Base-by-base conservation (phyloP, 2,888 invertebrate genomes). In the Tetanocera ferruginea region DNA sequence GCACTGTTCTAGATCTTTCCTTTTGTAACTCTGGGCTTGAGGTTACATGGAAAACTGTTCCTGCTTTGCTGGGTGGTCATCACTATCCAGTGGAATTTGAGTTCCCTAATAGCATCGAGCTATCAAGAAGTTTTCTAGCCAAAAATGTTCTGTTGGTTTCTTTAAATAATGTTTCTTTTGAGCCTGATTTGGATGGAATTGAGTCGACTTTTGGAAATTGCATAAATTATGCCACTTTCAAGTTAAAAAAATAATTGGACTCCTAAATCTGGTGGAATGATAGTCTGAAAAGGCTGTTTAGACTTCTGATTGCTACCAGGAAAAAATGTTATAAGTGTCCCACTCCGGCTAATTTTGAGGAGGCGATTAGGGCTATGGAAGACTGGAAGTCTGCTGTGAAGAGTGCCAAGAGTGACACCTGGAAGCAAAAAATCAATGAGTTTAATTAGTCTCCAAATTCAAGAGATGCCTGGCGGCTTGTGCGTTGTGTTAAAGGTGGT, bases 161-260 rank as follows among this genome's bases (percentile, higher is more conserved):
- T n/a, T n/a, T n/a, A n/a, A n/a, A n/a, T n/a, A n/a, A n/a, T n/a
- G n/a, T n/a, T n/a, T n/a, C n/a, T n/a, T n/a, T n/a, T n/a, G n/a
- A n/a, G n/a, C n/a, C n/a, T n/a, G n/a, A n/a, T n/a, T n/a, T n/a
- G n/a, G n/a, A n/a, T n/a, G n/a, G n/a, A n/a, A n/a, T n/a, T n/a
- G n/a, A n/a, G n/a, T n/a, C n/a, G n/a, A n/a, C n/a, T n/a, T n/a
- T n/a, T n/a, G n/a, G n/a, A n/a, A n/a, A n/a, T n/a, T n/a, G n/a
- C n/a, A n/a, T n/a, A n/a, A n/a, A n/a, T n/a, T n/a, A n/a, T n/a
- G n/a, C n/a, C n/a, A n/a, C n/a, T n/a, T n/a, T n/a, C n/a, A n/a
- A n/a, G n/a, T n/a, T n/a, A n/a, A 91, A 28, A 37, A 5, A n/a
- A 3, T 60, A 49, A 5, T 43, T 6, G 6, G n/a, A 25, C n/a